Conservation (phyloP, 1,140 invertebrate species). For the Bombus fervidus region DNA sequence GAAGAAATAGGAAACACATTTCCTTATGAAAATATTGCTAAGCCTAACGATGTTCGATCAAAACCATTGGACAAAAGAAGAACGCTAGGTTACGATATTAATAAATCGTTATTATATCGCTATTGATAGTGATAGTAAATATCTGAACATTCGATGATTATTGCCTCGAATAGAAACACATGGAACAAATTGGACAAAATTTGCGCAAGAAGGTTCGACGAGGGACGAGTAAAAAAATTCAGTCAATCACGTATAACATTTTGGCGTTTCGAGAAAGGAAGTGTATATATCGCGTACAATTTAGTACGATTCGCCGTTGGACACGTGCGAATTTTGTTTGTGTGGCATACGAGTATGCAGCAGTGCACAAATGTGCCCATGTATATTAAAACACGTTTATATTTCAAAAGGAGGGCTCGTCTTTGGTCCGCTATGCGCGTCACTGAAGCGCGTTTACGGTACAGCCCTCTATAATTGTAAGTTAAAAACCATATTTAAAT, state of each 20-base stretch:
- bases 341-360: slow-evolving; percentile 65
- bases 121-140: too few relatives aligned
- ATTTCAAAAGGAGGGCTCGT: slow-evolving; percentile 71
- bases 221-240: slow-evolving; percentile 46
- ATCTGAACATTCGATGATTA: background rate
- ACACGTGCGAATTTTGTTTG: background rate
- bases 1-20: slow-evolving; percentile 6
- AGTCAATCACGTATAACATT: slow-evolving; percentile 42
- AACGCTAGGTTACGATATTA: background rate
- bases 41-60: background rate
- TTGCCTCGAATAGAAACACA: background rate
- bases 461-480: slow-evolving; percentile 70
- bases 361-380: slow-evolving; percentile 58
- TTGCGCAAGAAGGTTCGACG: slow-evolving; percentile 28
- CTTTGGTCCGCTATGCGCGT: slow-evolving; percentile 78
- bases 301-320: slow-evolving; percentile 30
- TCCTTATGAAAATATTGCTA: slow-evolving; percentile 5
- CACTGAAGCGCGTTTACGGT: slow-evolving; percentile 65
- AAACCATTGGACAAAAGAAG: background rate
- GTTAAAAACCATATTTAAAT: slow-evolving; percentile 72
- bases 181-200: background rate
- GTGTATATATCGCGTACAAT: slow-evolving; percentile 44
- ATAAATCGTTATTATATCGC: background rate
- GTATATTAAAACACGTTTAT: slow-evolving; percentile 48
- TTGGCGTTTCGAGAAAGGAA: slow-evolving; percentile 61